Evolutionary conservation across 2,113 vertebrate genomes (phyloP).

Genomic region (Mugil cephalus): DNA sequence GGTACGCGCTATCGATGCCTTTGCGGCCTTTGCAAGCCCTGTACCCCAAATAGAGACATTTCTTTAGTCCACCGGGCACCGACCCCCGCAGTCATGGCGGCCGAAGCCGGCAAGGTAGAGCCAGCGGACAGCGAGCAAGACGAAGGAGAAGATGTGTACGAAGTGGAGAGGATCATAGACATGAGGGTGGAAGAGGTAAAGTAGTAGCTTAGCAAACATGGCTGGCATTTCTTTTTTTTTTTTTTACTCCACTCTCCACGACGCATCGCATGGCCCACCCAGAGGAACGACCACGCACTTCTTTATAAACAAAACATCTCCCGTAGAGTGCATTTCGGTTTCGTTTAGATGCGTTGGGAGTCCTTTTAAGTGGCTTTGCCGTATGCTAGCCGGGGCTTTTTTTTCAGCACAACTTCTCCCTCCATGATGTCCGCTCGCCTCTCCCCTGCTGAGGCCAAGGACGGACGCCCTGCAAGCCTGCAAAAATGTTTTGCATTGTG

Average conservation of each 20-base stretch:
- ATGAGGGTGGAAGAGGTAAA: conserved; percentile 90
- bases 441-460: conserved; percentile 66
- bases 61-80: background rate
- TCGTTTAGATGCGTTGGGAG: background rate
- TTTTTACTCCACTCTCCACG: conserved; percentile 23
- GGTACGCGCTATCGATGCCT: conserved; percentile 16
- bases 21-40: conserved; percentile 34
- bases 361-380: background rate
- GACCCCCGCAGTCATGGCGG: conserved; percentile 55
- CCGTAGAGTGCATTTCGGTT: accelerated
- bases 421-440: conserved; percentile 62
- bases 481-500: conserved; percentile 1
- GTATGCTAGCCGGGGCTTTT: background rate
- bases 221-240: conserved; percentile 40
- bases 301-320: background rate
- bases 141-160: conserved; percentile 91
- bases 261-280: conserved; percentile 34
- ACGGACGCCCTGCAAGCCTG: conserved; percentile 38
- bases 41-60: background rate
- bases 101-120: conserved; percentile 73
- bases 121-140: conserved; percentile 86
- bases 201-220: conserved; percentile 51
- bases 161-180: conserved; percentile 97
- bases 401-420: conserved; percentile 53
- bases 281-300: background rate